Evolutionary conservation across 2,113 vertebrate genomes (phyloP), one percentile per base, ranked within the genome.

Genomic region (Sula dactylatra): DNA sequence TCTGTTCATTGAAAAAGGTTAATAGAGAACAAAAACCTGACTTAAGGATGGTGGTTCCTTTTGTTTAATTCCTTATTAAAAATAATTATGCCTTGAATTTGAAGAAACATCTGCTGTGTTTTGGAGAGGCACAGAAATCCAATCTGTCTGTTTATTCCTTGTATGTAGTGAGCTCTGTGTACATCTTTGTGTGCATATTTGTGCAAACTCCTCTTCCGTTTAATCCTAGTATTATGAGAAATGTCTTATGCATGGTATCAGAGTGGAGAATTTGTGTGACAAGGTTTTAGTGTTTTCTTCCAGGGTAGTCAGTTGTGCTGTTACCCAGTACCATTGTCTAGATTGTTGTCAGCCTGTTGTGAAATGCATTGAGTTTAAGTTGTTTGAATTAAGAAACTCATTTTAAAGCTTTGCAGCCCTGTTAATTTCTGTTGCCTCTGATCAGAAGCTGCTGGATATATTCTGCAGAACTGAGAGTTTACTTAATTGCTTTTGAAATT

Each of bases 61-160:
- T 66, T 87, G 24, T 78, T 87, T 69, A 52, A 45, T 64, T 93
- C 44, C 85, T 90, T 79, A 73, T 97, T 96, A 81, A 91, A 96
- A 88, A 92, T 77, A 91, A 82, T 72, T 71, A 11, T 87, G 91
- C 40, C 74, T 87, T 61, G 77, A 95, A 92, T 91, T 67, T 86
- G 78, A 73, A 94, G 66, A 88, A 94, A 77, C 92, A 86, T 94
- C 86, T 95, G 88, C 85, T 95, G 6, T 55, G 50, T 70, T 84
- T 95, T 82, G 70, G 21, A 93, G 49, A 72, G 61, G 29, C 38
- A 12, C 45, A 85, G 94, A 80, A 96, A 16, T 92, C 50, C 81
- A 85, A 14, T 70, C 81, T 93, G 72, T 93, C 52, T 94, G 55
- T 93, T 83, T 90, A 14, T 82, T 91, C 58, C 36, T 90, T 67